A percentile compares a stretch with the other conserved stretches of the same genome.
phyloP scores from a whole-genome alignment of 2,113 vertebrate genomes.

The Porphyrio hochstetteri region DNA sequence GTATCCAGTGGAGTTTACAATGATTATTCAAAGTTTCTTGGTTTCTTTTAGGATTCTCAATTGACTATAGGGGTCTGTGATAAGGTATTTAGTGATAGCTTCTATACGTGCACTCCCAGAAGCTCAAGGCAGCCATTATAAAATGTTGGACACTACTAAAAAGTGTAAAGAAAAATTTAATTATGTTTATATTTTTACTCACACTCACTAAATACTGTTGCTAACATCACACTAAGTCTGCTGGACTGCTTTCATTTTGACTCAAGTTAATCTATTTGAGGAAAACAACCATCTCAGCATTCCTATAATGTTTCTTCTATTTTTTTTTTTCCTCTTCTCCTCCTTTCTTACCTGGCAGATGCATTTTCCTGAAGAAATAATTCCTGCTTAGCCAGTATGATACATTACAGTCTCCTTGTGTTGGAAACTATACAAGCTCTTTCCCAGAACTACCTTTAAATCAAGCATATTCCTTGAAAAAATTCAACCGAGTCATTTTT shows the following conservation, averaged over 20 bases:
- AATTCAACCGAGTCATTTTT: neutral
- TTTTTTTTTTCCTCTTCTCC: neutral
- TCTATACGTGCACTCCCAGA: neutral
- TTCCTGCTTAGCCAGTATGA: neutral
- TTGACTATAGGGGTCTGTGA: neutral
- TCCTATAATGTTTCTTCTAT: neutral
- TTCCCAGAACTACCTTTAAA: neutral
- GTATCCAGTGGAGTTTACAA: neutral
- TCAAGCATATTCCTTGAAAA: neutral
- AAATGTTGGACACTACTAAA: neutral
- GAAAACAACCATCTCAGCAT: neutral
- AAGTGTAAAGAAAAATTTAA: neutral
- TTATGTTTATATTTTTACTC: constrained; percentile 25
- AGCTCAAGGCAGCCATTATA: neutral
- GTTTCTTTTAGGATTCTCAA: neutral
- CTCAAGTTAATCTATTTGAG: neutral
- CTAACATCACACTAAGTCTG: neutral
- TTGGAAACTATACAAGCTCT: neutral
- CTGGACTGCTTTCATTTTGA: neutral
- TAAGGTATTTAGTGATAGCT: neutral
- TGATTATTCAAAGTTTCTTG: neutral
- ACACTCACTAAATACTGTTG: neutral
- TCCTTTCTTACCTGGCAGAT: neutral
- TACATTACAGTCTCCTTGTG: neutral
- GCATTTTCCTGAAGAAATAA: neutral